Percentiles rank a stretch among this genome's conserved stretches.
Conservation (phyloP, 2,797 vertebrate species). For the Trachurus trachurus region DNA sequence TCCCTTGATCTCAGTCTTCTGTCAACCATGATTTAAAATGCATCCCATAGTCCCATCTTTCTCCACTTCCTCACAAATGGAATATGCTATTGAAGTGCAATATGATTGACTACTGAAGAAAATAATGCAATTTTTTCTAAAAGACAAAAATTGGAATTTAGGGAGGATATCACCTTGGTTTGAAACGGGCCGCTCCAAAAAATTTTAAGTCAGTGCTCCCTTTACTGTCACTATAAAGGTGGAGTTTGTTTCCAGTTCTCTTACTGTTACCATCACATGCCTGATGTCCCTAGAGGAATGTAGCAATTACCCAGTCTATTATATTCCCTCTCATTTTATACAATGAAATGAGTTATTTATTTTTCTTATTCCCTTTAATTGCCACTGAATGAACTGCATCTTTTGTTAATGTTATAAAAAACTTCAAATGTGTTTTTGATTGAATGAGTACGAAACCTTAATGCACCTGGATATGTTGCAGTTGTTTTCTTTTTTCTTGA, state of each 20-base stretch:
- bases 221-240: conserved; percentile 39
- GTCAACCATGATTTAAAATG: conserved; percentile 21
- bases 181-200: conserved; percentile 19
- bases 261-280: background rate
- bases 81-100: conserved; percentile 73
- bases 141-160: conserved; percentile 12
- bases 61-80: background rate
- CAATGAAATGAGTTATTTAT: conserved; percentile 67
- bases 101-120: conserved; percentile 77
- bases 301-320: conserved; percentile 55
- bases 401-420: conserved; percentile 38
- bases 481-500: conserved; percentile 11
- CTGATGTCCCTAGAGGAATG: conserved; percentile 42
- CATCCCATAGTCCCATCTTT: conserved; percentile 27
- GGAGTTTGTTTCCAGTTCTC: conserved; percentile 10
- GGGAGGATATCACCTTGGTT: conserved; percentile 21
- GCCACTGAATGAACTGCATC: conserved; percentile 50
- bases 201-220: conserved; percentile 18
- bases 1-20: background rate
- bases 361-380: conserved; percentile 59
- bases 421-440: conserved; percentile 41
- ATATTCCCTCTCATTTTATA: conserved; percentile 48
- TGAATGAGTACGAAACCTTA: conserved; percentile 45
- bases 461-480: conserved; percentile 29
- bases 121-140: conserved; percentile 24